Base-by-base conservation (phyloP, 2,888 invertebrate genomes). In the Drosophila villosipedis region DNA sequence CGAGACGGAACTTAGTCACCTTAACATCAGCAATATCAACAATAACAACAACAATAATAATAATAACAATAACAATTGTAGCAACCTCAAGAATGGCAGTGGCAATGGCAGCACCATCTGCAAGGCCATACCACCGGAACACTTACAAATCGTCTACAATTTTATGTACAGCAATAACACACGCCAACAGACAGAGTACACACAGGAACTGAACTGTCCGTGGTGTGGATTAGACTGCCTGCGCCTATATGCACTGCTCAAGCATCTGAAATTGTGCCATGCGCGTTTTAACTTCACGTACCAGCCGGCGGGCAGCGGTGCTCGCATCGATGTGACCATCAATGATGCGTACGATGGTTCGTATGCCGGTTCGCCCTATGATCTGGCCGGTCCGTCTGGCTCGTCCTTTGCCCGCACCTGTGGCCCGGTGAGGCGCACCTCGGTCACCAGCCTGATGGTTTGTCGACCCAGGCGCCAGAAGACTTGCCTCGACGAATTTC, bases 331-430 rank as follows among this genome's bases (percentile, higher is more conserved):
- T 94, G 98, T 99, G 2, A 97, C 98, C 0, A 97, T 99, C 83
- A 99, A 99, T 94, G 98, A 99, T 93, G 94, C 96, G 73, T 99
- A 98, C 94, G 99, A 99, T 94, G 98, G 98, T 1, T 98, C 98
- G 0, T 99, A 98, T 93, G 96, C 97, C 16, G 98, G 98, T 6
- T 98, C 98, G 50, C 98, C 98, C 0, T 97, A 97, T 91, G 97
- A 98, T 93, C 94, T 98, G 77, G 96, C 97, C 61, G 96, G 96
- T 0, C 96, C 96, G 1, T 95, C 96, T 4, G 96, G 96, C 31
- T 94, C 95, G 77, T 95, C 95, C 6, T 96, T 96, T 92, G 96
- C 96, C 31, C 94, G 96, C 61, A 95, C 95, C 68, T 92, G 92
- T 63, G 96, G 94, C 61, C 96, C 95, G 4, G 94, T 95, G 0